Evolutionary conservation across 1,140 invertebrate species (phyloP).

Genomic region (Spodoptera frugiperda): DNA sequence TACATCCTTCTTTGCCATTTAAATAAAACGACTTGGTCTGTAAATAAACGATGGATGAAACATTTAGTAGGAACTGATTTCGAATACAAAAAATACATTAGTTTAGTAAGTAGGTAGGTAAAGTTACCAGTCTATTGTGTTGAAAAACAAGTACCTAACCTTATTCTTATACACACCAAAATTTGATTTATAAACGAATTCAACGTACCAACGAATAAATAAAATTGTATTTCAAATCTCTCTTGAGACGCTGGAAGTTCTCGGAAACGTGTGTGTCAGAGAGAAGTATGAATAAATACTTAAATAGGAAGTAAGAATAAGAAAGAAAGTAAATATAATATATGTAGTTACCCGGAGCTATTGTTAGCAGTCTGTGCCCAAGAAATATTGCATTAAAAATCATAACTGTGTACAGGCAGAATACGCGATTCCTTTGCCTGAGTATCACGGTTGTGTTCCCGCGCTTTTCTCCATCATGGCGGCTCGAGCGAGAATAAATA

Average conservation of each 20-base stretch:
- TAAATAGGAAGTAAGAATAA: conserved; percentile 15
- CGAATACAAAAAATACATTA: too few relatives aligned
- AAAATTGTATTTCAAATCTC: conserved; percentile 27
- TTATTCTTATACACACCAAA: conserved; percentile 1
- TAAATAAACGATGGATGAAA: not conserved
- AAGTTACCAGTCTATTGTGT: not conserved
- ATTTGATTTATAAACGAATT: conserved; percentile 20
- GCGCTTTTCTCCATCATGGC: conserved; percentile 24
- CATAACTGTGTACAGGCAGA: conserved; percentile 2
- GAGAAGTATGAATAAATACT: not conserved
- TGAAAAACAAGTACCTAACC: not conserved
- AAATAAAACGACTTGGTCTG: conserved; percentile 14
- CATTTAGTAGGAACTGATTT: too few relatives aligned
- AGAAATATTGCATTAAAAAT: conserved; percentile 16
- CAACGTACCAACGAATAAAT: not conserved
- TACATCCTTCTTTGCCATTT: not conserved
- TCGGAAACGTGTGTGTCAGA: not conserved
- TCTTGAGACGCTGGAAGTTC: not conserved
- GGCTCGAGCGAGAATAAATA: not conserved
- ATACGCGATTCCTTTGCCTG: conserved; percentile 8
- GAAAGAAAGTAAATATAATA: too few relatives aligned
- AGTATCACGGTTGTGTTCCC: not conserved
- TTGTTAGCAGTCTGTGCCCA: not conserved
- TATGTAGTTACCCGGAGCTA: not conserved
- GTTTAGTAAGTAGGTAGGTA: too few relatives aligned